phyloP scores from a whole-genome alignment of 2,113 vertebrate species.

The Galemys pyrenaicus region DNA sequence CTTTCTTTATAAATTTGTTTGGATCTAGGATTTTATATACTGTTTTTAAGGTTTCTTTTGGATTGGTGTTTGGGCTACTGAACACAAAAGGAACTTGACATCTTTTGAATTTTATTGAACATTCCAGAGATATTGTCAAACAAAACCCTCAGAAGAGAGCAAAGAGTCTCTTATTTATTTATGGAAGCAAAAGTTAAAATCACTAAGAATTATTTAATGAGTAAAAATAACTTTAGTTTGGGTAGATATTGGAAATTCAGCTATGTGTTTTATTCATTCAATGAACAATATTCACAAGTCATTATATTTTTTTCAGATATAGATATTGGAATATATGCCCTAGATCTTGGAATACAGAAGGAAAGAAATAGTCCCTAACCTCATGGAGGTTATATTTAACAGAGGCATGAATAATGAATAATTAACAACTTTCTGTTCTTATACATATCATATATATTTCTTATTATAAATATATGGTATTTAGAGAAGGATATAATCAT shows the following conservation, averaged over 20 bases:
- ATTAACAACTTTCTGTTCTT: neutral
- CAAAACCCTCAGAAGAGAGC: neutral
- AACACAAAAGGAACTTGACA: neutral
- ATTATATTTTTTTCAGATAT: neutral
- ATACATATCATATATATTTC: neutral
- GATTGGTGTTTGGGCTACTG: neutral
- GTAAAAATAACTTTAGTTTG: neutral
- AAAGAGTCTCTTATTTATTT: neutral
- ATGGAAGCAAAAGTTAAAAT: neutral
- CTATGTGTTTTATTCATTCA: neutral
- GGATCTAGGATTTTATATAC: neutral
- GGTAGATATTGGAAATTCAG: neutral
- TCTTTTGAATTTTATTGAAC: neutral
- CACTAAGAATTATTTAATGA: neutral
- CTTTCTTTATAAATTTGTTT: neutral
- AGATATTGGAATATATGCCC: no score
- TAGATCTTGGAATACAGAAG: neutral
- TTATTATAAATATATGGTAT: neutral
- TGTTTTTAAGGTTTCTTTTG: neutral
- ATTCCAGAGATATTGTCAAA: neutral
- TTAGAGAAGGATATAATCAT: neutral
- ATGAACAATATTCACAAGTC: neutral
- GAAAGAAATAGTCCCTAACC: neutral
- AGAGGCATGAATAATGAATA: neutral
- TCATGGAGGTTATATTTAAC: neutral